Evolutionary conservation across 2,113 vertebrate species (phyloP).

Genomic region (Laticauda laticaudata): DNA sequence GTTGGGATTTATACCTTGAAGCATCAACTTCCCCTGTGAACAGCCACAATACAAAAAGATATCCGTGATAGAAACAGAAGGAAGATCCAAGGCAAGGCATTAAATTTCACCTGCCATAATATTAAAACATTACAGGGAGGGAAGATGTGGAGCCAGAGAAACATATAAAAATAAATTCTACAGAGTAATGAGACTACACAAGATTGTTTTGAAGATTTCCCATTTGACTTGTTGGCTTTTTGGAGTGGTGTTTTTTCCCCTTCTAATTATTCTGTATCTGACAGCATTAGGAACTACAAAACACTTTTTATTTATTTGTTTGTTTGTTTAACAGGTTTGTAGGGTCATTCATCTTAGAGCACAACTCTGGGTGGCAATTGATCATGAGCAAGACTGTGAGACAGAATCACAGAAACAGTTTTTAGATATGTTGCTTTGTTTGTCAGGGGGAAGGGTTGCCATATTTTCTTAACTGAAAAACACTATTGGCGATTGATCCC

Average conservation of each 20-base stretch:
- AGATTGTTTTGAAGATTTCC: conserved; percentile 16
- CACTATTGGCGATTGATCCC: too few species aligned
- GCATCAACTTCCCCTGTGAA: conserved; percentile 43
- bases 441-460: neutral
- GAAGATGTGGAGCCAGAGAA: neutral
- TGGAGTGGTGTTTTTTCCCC: neutral
- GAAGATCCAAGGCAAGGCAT: conserved; percentile 37
- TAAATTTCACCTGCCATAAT: conserved; percentile 48
- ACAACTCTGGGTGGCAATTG: neutral
- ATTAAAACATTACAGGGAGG: conserved; percentile 28
- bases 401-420: neutral
- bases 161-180: neutral
- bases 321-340: neutral
- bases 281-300: neutral
- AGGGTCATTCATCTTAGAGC: neutral
- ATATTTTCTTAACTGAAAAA: neutral
- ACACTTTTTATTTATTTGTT: neutral
- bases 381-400: neutral
- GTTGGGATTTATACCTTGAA: conserved; percentile 54
- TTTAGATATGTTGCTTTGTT: neutral
- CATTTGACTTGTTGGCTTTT: neutral
- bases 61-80: conserved; percentile 41
- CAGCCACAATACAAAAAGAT: conserved; percentile 34
- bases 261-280: neutral
- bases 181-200: conserved; percentile 7